These are phyloP conservation scores for Malaclemys terrapin DNA, from an alignment of 2,113 vertebrate species.

Conservation along the genomic window DNA sequence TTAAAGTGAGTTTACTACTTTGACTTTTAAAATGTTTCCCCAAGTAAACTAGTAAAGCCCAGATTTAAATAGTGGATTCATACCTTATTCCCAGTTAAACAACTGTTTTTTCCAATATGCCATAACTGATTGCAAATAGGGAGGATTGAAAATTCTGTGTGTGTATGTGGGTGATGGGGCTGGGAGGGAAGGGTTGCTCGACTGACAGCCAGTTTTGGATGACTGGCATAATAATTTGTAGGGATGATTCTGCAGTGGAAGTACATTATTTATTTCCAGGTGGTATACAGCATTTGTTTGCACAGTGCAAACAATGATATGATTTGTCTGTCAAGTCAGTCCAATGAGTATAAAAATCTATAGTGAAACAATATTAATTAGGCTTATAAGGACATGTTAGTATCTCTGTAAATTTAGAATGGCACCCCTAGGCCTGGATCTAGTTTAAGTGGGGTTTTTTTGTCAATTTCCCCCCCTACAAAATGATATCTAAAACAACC, in stretches of 20 bases:
- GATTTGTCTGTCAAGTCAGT: conserved; percentile 18
- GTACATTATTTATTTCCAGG: conserved; percentile 36
- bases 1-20: conserved; percentile 45
- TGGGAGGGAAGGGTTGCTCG: not conserved
- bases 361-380: conserved; percentile 21
- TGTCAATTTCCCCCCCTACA: not conserved
- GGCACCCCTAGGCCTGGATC: not conserved
- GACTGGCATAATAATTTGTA: not conserved
- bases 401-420: not conserved
- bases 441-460: not conserved
- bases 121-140: not conserved
- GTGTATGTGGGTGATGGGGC: not conserved
- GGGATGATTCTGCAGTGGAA: not conserved
- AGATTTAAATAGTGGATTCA: conserved; percentile 57
- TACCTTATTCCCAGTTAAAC: conserved; percentile 51
- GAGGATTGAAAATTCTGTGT: not conserved
- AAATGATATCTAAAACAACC: not conserved
- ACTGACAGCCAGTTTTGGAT: not conserved
- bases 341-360: conserved; percentile 26
- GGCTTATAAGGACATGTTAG: not conserved
- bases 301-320: not conserved
- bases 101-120: not conserved
- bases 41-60: conserved; percentile 31
- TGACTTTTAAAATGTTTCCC: not conserved
- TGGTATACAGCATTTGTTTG: not conserved